Conservation (phyloP, 2,888 invertebrate species). For the Tinea semifulvella region DNA sequence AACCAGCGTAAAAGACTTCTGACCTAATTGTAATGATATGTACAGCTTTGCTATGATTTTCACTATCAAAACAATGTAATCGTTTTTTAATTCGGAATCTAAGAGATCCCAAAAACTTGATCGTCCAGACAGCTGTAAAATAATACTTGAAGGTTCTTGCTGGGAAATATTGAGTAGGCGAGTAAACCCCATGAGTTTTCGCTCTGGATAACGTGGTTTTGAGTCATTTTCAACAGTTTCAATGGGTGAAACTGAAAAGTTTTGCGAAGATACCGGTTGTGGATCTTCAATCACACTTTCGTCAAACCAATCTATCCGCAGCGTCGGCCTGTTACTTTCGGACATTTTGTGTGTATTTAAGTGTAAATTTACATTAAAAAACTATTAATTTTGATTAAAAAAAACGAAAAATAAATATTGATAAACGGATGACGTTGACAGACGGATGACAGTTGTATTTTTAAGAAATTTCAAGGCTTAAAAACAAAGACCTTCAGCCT, state of each 20-base stretch:
- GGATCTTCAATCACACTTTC: constrained; percentile 46
- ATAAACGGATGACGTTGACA: too few species aligned
- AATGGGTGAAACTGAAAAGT: background rate
- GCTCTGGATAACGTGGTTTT: constrained; percentile 34
- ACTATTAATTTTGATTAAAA: too few species aligned
- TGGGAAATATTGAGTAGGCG: constrained; percentile 45
- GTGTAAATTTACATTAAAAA: background rate
- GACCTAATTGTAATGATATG: constrained; percentile 34
- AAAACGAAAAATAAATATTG: too few species aligned
- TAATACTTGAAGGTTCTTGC: constrained; percentile 43
- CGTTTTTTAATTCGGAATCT: constrained; percentile 46
- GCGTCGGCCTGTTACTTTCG: constrained; percentile 34
- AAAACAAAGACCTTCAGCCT: too few species aligned
- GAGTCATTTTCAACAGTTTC: constrained; percentile 20
- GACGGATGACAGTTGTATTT: too few species aligned
- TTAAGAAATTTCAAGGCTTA: too few species aligned
- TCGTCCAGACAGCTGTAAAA: constrained; percentile 45
- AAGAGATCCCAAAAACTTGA: constrained; percentile 55
- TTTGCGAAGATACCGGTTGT: background rate
- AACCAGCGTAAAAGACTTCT: constrained; percentile 38
- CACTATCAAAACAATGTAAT: constrained; percentile 54
- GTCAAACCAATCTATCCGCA: constrained; percentile 60
- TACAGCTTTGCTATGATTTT: constrained; percentile 48
- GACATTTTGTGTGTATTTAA: constrained; percentile 28
- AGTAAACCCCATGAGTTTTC: constrained; percentile 55